Base-by-base conservation (phyloP, 2,113 vertebrate genomes). In the Sinocyclocheilus rhinocerous region DNA sequence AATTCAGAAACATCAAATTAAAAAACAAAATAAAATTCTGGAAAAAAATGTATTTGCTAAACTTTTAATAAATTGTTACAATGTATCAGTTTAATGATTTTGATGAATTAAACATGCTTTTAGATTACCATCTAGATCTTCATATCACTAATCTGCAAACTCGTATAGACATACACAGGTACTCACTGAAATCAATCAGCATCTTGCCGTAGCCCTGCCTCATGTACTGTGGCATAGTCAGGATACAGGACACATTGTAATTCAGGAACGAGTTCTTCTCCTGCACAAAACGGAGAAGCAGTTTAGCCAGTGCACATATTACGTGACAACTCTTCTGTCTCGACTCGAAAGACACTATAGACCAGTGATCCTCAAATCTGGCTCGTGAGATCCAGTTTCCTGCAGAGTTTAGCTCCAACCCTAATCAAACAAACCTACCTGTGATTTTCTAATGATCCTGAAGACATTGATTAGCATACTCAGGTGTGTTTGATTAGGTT, bases 211-310 rank as follows among this genome's bases (percentile, higher is more conserved):
- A 99, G 79, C 98, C 98, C 78, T 99, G 98, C 15, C 98, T 96
- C 98, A 99, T 99, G 90, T 99, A 99, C 87, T 99, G 98, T 4
- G 98, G 98, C 98, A 99, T 99, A 1, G 98, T 99, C 86, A 99
- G 95, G 92, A 99, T 99, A 90, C 98, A 99, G 67, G 98, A 99
- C 0, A 99, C 98, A 0, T 99, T 99, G 92, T 99, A 99, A 95
- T 99, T 99, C 86, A 99, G 96, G 91, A 99, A 99, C 29, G 98
- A 99, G 93, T 99, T 99, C 92, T 99, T 99, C 91, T 99, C 98
- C 98, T 99, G 87, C 15, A 88, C 52, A 92, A 91, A 86, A 24
- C 72, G 11, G 18, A 24, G 26, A 1, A 61, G 29, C 12, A 42
- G 11, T 45, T 81, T 75, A 36, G 69, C 11, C 16, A 29, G 24